Evolutionary conservation across 2,113 vertebrate genomes (phyloP), one percentile per base, ranked within the genome.

Genomic region (Plectropomus leopardus): DNA sequence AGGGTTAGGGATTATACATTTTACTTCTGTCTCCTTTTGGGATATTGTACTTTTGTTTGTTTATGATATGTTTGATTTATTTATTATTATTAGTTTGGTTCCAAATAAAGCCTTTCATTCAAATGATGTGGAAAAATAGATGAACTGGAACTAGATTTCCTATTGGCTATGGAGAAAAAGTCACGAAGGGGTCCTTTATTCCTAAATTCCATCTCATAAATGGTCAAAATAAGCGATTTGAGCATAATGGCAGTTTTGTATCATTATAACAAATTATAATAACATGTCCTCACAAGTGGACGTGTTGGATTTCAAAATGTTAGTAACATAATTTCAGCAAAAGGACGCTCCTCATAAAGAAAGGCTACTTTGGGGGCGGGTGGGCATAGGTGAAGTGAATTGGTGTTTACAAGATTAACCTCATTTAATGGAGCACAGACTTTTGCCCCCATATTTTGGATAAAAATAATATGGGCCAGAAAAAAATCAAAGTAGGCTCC

Each of bases 401-500:
- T 44, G 5, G 13, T 5, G 2, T 7, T 8, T 19, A 24, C 16
- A 53, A 26, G 26, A 26, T 34, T 3, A 24, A 42, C 53, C 0
- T 8, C 14, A 13, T 64, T 75, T 55, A 45, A 8, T 51, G 30
- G 17, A 34, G 17, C 8, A 17, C 23, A 64, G 30, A 10, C 7
- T 32, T 45, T 72, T 23, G 32, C 16, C 14, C 45, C 23, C 21
- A 28, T 74, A 34, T 74, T 57, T 36, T 3, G 16, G 28, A 16
- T 54, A 32, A 45, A 72, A 63, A 45, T 1, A 51, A 23, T 21
- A 14, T 14, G 28, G 59, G 30, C 15, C 21, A 11, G 8, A 57
- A n/a, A n/a, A 15, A 44, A 51, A 82, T 75, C n/a, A 60, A 50
- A 76, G 72, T 15, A 15, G 10, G 10, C 15, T 51, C 8, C 21